Conservation (phyloP, 2,888 invertebrate species). For the Zonitis immaculata region DNA sequence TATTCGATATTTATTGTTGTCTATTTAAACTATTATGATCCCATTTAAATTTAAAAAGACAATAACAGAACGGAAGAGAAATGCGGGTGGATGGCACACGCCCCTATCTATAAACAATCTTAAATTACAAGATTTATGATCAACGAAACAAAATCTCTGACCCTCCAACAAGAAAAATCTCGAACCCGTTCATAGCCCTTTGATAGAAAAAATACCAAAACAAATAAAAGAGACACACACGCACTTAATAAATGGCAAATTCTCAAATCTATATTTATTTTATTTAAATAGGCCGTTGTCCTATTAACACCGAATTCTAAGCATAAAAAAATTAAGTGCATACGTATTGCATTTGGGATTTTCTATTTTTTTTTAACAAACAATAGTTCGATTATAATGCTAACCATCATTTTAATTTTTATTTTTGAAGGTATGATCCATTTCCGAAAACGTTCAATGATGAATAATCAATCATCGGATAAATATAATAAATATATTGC, state of each 20-base stretch:
- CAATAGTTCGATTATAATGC: too few relatives aligned
- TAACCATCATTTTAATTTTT: too few relatives aligned
- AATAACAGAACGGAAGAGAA: conserved; percentile 7
- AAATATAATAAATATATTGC: conserved; percentile 64
- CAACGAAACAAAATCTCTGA: too few relatives aligned
- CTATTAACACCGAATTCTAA: background rate
- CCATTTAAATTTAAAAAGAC: background rate
- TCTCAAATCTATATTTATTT: background rate
- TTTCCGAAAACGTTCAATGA: conserved; percentile 30
- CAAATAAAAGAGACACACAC: too few relatives aligned
- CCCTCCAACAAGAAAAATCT: too few relatives aligned
- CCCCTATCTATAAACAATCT: conserved; percentile 12
- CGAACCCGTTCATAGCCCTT: too few relatives aligned
- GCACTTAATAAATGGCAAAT: background rate
- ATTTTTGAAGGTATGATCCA: conserved; percentile 36
- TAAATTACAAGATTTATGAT: conserved; percentile 18
- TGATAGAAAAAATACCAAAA: background rate
- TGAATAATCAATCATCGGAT: conserved; percentile 38
- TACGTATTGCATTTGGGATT: too few relatives aligned
- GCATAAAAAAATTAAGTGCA: background rate
- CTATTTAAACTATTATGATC: too few relatives aligned
- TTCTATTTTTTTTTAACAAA: too few relatives aligned
- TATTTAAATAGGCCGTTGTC: background rate
- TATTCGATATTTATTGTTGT: too few relatives aligned
- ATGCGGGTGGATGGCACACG: conserved; percentile 15